phyloP scores from a whole-genome alignment of 2,888 invertebrate species.

The Cerceris ruficornis region DNA sequence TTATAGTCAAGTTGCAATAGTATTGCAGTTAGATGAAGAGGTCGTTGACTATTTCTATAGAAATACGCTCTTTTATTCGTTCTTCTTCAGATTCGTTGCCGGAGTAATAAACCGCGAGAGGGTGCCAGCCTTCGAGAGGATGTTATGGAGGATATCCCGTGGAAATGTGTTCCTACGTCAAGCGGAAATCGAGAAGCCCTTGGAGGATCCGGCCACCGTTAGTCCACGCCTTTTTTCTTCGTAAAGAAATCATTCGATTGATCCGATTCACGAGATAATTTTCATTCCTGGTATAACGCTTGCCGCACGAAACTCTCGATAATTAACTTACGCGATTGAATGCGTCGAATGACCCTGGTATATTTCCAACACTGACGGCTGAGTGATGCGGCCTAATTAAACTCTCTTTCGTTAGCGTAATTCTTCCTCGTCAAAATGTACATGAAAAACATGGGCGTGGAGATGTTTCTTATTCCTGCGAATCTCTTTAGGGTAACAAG shows the following conservation, averaged over 20 bases:
- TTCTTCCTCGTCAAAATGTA: neutral
- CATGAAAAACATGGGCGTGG: neutral
- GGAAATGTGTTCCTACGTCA: conserved; percentile 95
- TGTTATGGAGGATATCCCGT: conserved; percentile 96
- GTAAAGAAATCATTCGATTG: neutral
- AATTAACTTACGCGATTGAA: neutral
- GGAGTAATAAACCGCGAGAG: conserved; percentile 96
- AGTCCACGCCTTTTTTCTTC: conserved; percentile 69
- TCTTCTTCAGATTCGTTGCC: conserved; percentile 89
- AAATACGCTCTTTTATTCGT: too few species aligned
- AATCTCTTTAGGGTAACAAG: conserved; percentile 88
- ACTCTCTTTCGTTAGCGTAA: neutral
- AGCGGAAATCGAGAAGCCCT: conserved; percentile 91
- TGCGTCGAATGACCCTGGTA: neutral
- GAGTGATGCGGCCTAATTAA: neutral
- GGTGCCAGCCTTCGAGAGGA: conserved; percentile 94
- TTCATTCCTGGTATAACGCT: neutral
- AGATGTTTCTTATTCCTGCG: conserved; percentile 22
- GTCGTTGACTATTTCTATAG: too few species aligned
- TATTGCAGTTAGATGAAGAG: neutral
- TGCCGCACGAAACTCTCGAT: neutral
- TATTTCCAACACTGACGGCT: neutral
- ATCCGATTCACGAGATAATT: neutral
- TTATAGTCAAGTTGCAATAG: too few species aligned
- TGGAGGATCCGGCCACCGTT: conserved; percentile 93